phyloP scores from a whole-genome alignment of 2,113 vertebrate genomes.

The Sylvilagus bachmani region DNA sequence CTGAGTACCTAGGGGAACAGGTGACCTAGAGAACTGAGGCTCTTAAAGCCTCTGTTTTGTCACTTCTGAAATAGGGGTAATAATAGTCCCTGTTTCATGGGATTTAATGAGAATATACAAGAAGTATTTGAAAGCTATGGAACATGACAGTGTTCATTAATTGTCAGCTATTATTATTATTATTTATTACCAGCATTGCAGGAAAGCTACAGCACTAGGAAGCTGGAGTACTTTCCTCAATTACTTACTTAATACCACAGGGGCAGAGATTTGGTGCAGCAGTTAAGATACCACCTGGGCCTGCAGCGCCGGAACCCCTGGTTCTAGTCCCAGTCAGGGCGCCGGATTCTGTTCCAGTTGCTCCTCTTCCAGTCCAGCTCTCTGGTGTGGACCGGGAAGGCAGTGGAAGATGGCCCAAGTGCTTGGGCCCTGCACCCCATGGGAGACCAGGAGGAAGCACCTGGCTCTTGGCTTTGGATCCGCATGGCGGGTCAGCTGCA shows the following conservation, averaged over 20 bases:
- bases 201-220: not conserved
- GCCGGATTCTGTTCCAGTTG: no score
- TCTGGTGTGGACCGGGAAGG: no score
- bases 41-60: not conserved
- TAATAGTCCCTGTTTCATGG: not conserved
- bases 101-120: not conserved
- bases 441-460: no score
- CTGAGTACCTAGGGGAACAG: not conserved
- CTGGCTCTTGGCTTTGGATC: no score
- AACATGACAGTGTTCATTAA: not conserved
- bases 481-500: no score
- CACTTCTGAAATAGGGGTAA: not conserved
- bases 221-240: not conserved
- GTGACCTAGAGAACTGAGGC: not conserved
- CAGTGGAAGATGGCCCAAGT: no score
- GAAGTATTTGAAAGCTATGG: not conserved
- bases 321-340: no score
- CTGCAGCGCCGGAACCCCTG: no score
- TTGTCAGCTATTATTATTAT: not conserved
- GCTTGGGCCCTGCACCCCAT: no score
- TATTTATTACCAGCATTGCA: not conserved
- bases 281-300: no score
- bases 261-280: no score
- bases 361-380: no score
- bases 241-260: not conserved